Evolutionary conservation across 64 coral and sea anemone species (phyloP).

Genomic region (Cladopsammia gracilis): DNA sequence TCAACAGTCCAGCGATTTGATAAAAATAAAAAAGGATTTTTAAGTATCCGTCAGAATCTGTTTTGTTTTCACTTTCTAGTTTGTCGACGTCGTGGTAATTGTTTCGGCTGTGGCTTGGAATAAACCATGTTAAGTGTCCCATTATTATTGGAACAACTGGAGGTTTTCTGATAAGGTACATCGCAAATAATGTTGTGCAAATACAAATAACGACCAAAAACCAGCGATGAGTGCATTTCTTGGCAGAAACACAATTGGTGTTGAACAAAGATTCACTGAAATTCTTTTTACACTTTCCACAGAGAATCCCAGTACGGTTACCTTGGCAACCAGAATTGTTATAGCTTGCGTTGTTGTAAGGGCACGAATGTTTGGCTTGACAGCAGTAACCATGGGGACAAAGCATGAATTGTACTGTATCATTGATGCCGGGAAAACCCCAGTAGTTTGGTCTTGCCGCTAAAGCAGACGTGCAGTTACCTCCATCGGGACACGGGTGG

Average conservation of each 20-base stretch:
- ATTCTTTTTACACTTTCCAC: constrained; percentile 34
- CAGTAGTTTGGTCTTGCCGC: constrained; percentile 48
- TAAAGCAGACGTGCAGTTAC: constrained; percentile 3
- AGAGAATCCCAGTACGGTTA: constrained; percentile 46
- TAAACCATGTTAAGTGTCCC: constrained; percentile 19
- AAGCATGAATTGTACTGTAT: background rate
- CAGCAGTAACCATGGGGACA: constrained; percentile 62
- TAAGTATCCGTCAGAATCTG: background rate
- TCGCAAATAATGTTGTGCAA: background rate
- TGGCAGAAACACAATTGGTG: background rate
- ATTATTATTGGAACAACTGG: constrained; percentile 18
- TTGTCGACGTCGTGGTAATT: background rate
- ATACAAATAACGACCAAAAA: background rate
- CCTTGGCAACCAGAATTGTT: constrained; percentile 47
- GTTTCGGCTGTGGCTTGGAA: background rate
- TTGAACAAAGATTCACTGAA: constrained; percentile 35
- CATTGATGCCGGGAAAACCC: constrained; percentile 22
- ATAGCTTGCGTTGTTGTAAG: background rate
- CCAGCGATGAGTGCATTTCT: constrained; percentile 27
- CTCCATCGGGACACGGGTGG: constrained; percentile 28
- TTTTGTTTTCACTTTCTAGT: background rate
- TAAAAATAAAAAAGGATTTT: constrained; percentile 79
- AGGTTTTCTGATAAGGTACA: constrained; percentile 39
- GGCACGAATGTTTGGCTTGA: constrained; percentile 9
- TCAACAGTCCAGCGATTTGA: constrained; percentile 48